Conservation (phyloP, 2,797 vertebrate genomes). For the Etheostoma nigrum region DNA sequence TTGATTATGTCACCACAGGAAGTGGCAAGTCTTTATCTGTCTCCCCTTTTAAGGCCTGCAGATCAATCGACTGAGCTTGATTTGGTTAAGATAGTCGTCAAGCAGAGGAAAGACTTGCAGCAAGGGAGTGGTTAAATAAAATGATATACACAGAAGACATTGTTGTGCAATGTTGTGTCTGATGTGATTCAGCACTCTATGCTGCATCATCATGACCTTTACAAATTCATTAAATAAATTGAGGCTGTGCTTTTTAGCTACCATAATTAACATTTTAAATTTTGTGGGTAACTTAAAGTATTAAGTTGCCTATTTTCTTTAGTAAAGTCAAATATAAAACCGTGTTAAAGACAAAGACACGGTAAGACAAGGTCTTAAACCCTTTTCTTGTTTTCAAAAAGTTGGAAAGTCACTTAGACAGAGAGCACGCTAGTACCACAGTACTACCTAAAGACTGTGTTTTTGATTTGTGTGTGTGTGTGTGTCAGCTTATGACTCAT, state of each 20-base stretch:
- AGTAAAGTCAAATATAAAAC: background rate
- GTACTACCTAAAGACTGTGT: constrained; percentile 16
- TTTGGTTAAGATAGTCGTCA: constrained; percentile 64
- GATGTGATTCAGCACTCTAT: background rate
- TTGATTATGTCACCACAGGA: constrained; percentile 69
- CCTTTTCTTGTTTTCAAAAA: constrained; percentile 6
- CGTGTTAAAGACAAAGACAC: background rate
- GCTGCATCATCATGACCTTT: constrained; percentile 52
- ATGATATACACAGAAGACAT: constrained; percentile 16
- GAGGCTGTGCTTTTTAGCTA: constrained; percentile 46
- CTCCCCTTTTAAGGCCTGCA: constrained; percentile 48
- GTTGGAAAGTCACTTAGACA: constrained; percentile 28
- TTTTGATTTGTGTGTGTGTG: background rate
- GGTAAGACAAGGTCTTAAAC: background rate
- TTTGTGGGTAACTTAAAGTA: background rate
- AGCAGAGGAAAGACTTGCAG: constrained; percentile 19
- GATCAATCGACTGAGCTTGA: constrained; percentile 62
- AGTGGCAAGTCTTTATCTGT: constrained; percentile 64
- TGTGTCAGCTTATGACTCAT: constrained; percentile 35
- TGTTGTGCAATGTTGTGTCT: constrained; percentile 26
- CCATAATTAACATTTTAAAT: constrained; percentile 51
- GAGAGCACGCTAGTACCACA: constrained; percentile 11
- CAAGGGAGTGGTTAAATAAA: constrained; percentile 25
- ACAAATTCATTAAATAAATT: constrained; percentile 56
- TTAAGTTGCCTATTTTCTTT: background rate